Evolutionary conservation across 2,113 vertebrate genomes (phyloP), one percentile per base, ranked within the genome.

Genomic region (Glareola pratincola): DNA sequence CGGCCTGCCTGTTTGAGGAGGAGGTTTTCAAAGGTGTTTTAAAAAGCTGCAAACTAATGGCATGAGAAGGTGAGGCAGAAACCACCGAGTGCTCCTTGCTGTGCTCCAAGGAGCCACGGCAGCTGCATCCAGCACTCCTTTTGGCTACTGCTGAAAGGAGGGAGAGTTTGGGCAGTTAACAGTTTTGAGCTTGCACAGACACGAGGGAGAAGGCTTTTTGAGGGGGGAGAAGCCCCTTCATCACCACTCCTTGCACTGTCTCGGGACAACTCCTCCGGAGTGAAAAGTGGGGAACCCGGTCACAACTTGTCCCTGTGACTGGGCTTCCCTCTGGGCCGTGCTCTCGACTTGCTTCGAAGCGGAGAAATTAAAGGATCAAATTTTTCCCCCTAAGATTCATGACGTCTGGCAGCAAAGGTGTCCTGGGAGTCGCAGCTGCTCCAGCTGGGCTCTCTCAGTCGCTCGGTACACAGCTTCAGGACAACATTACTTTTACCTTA

Each of bases 41-140:
- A 41, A 80, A 93, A 80, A 93, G 27, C 36, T 48, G 48, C 63
- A 62, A 45, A 93, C n/a, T 79, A 71, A 74, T 64, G 45, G 26
- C 39, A 9, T 47, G 63, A 62, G 69, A 75, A 93, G 68, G 60
- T 94, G 50, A 76, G 92, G 90, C 86, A 94, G 81, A 63, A 87
- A 92, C 66, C 16, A 3, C 85, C 10, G 39, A 93, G 76, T 92
- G 72, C 92, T 92, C 69, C 94, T 96, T 24, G 17, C 76, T 83
- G 43, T 73, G 66, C 94, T 97, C 75, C 67, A 22, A 59, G 85
- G 89, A 96, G 78, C 90, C 79, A 73, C 37, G 9, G 94, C 94
- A 91, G 85, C 94, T 93, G 88, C 60, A 19, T 96, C 68, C 95
- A 90, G 71, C 90, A 93, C 96, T 97, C 94, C 95, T 96, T 96